Percentiles rank a stretch among this genome's conserved stretches.
These are phyloP conservation scores for Eustalomyia histrio DNA, from an alignment of 2,888 invertebrate species.

Conservation along the genomic window DNA sequence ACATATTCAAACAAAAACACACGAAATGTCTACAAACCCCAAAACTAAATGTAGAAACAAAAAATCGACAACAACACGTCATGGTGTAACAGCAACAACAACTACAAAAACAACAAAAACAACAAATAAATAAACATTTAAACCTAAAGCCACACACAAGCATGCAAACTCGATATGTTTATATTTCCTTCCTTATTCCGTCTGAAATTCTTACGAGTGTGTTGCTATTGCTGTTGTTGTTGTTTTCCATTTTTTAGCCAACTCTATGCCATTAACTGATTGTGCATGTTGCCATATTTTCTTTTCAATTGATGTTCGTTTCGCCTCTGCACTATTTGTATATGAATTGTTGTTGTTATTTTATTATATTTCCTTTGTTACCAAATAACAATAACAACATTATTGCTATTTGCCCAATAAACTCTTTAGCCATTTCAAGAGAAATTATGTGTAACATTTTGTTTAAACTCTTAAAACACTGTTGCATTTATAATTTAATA, in stretches of 20 bases:
- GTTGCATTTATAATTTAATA: slow-evolving; percentile 40
- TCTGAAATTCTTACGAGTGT: slow-evolving; percentile 47
- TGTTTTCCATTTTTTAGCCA: slow-evolving; percentile 31
- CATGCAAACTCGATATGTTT: slow-evolving; percentile 34
- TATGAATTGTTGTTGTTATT: slow-evolving; percentile 17
- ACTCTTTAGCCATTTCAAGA: not conserved
- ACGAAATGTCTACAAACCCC: slow-evolving; percentile 32
- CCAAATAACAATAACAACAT: slow-evolving; percentile 10
- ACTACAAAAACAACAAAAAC: slow-evolving; percentile 6
- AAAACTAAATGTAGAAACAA: slow-evolving; percentile 18
- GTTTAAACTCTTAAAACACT: slow-evolving; percentile 36
- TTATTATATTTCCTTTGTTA: slow-evolving; percentile 37
- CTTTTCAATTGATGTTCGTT: not conserved
- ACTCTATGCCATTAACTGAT: not conserved
- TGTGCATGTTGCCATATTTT: not conserved
- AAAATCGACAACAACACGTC: slow-evolving; percentile 52
- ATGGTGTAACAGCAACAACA: slow-evolving; percentile 42
- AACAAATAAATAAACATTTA: slow-evolving; percentile 24
- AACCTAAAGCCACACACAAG: slow-evolving; percentile 16
- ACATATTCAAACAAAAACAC: slow-evolving; percentile 34
- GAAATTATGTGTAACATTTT: not conserved
- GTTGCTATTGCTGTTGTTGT: slow-evolving; percentile 22
- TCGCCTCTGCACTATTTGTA: not conserved
- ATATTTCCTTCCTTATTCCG: slow-evolving; percentile 66
- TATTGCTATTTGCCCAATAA: not conserved